A percentile compares a stretch with the other conserved stretches of the same genome.
Evolutionary conservation across 2,797 vertebrate species (phyloP).

Genomic region (Acrossocheilus wenchowensis): DNA sequence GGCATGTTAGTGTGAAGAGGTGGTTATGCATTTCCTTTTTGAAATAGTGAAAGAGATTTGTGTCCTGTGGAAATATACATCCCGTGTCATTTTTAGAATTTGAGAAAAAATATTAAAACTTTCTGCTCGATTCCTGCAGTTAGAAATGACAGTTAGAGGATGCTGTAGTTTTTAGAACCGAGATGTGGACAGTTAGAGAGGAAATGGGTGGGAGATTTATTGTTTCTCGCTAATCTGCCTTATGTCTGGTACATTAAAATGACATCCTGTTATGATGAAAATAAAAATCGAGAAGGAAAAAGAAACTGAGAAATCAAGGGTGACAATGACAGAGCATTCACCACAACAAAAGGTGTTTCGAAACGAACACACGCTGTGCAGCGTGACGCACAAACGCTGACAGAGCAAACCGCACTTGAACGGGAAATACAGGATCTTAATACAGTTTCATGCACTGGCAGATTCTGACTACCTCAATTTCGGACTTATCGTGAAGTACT

Average conservation of each 20-base stretch:
- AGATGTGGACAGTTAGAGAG: conserved; percentile 49
- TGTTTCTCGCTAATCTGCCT: conserved; percentile 37
- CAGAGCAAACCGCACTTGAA: conserved; percentile 65
- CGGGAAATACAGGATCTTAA: conserved; percentile 39
- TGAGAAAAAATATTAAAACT: conserved; percentile 11
- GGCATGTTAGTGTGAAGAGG: conserved; percentile 40
- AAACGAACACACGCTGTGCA: conserved; percentile 61
- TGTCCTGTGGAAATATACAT: conserved; percentile 18
- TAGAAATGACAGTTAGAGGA: conserved; percentile 5
- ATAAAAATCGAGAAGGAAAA: conserved; percentile 45
- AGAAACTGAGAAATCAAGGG: conserved; percentile 50
- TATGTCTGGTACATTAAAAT: conserved; percentile 48
- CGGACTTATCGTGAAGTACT: conserved; percentile 5
- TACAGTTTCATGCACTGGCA: not conserved
- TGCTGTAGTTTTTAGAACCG: not conserved
- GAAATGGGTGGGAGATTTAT: conserved; percentile 39
- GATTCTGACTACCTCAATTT: conserved; percentile 47
- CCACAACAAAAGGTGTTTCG: conserved; percentile 66
- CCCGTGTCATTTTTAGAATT: not conserved
- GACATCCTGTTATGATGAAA: conserved; percentile 58
- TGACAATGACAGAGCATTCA: conserved; percentile 42
- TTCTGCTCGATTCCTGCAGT: not conserved
- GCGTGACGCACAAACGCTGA: conserved; percentile 67
- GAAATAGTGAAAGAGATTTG: conserved; percentile 35
- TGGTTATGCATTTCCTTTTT: conserved; percentile 22